Base-by-base conservation (phyloP, 2,113 vertebrate species). In the Emydocephalus ijimae region DNA sequence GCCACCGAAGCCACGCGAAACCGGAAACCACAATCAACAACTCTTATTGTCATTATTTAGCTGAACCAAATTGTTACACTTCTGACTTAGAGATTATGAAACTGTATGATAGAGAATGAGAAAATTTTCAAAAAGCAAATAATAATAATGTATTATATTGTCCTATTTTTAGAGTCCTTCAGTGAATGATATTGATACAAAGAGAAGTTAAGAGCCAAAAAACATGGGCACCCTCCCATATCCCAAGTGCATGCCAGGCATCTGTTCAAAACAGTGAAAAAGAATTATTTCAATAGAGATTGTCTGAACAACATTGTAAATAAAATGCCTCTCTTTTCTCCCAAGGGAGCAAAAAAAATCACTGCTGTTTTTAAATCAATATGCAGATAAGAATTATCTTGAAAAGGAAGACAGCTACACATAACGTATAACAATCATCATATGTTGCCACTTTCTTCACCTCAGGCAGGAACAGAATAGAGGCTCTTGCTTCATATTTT, bases 291-390 rank as follows among this genome's bases (percentile, higher is more conserved):
- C 55, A 88, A 7, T 59, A 45, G 54, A 91, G 52, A 85, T n/a
- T 56, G 50, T 20, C 14, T 54, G 34, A 93, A 55, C 52, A 81
- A 26, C 89, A 50, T 81, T 81, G 89, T 93, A 81, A 91, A 91
- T 54, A 52, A 64, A 91, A 91, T 57, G 89, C 23, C 69, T 88
- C 26, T 91, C 54, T 48, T 10, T 56, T 85, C 52, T 50, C 24
- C 54, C 54, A 92, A 87, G 23, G 86, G 54, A 52, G 23, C 7
- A 12, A 14, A 57, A 89, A 23, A 85, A 55, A 91, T 54, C 39
- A 57, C 5, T 74, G 86, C 26, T 91, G 87, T 52, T 93, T 89
- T 93, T 50, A 91, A 91, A 91, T 91, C 92, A 93, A 91, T 89
- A 88, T 89, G 29, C 61, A 93, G 69, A 74, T 54, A 81, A 85